Percentiles rank a stretch among this genome's conserved stretches.
Evolutionary conservation across 2,888 invertebrate genomes (phyloP).

Genomic region (Iselma pallidipennis): DNA sequence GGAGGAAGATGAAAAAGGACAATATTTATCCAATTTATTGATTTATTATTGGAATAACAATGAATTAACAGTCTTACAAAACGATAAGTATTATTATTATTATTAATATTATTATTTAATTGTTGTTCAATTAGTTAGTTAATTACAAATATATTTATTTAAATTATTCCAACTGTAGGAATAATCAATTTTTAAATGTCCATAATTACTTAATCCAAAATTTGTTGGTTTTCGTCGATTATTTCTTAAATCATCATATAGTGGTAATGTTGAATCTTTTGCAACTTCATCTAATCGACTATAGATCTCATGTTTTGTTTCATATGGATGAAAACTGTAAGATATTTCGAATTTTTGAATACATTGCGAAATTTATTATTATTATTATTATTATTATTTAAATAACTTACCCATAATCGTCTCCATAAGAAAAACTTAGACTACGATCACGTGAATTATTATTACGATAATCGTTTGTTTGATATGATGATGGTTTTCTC

Average conservation of each 20-base stretch:
- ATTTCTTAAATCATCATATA: constrained; percentile 57
- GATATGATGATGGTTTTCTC: constrained; percentile 6
- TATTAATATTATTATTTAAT: neutral
- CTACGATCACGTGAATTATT: constrained; percentile 35
- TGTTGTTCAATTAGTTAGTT: neutral
- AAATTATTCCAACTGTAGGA: constrained; percentile 82
- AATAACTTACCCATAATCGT: constrained; percentile 35
- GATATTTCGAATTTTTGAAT: neutral
- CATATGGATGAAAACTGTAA: constrained; percentile 9
- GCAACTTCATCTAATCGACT: constrained; percentile 40
- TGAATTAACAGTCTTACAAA: constrained; percentile 7
- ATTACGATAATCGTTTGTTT: neutral
- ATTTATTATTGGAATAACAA: neutral
- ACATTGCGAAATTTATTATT: neutral
- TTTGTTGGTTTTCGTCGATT: constrained; percentile 59
- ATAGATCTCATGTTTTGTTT: constrained; percentile 39
- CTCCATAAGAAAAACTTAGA: constrained; percentile 44
- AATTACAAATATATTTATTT: constrained; percentile 66
- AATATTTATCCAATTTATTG: neutral
- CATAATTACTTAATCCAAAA: constrained; percentile 76
- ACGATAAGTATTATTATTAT: neutral
- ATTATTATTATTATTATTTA: neutral
- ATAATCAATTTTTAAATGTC: constrained; percentile 80
- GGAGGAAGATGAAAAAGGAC: neutral
- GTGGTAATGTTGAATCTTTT: constrained; percentile 43